Percentiles rank a stretch among this genome's conserved stretches.
phyloP scores from a whole-genome alignment of 2,113 vertebrate genomes.

The Delphinus delphis region DNA sequence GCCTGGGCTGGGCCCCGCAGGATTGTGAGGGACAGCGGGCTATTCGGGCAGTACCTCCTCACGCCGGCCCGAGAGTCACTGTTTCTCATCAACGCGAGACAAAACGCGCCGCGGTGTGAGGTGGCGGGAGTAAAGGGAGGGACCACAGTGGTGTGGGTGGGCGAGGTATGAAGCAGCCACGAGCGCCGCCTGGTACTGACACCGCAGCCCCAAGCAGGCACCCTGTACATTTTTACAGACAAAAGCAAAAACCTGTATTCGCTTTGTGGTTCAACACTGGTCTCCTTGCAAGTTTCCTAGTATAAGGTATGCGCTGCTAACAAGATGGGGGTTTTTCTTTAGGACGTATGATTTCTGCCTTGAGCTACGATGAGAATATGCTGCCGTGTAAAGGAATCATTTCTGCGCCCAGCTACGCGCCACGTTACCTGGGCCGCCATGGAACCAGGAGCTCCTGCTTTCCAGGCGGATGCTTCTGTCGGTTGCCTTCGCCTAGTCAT shows the following conservation, averaged over 20 bases:
- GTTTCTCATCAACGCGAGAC: conserved; percentile 92
- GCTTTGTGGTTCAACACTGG: conserved; percentile 86
- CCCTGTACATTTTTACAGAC: conserved; percentile 87
- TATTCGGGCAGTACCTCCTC: conserved; percentile 95
- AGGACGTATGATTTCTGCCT: conserved; percentile 78
- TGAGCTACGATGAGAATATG: conserved; percentile 57
- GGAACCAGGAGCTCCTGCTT: conserved; percentile 57
- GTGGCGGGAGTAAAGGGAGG: conserved; percentile 91
- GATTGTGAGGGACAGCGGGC: conserved; percentile 91
- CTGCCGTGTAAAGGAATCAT: conserved; percentile 54
- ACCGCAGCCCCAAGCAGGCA: conserved; percentile 77
- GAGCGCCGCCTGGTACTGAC: conserved; percentile 74
- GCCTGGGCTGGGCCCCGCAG: conserved; percentile 90
- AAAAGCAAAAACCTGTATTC: conserved; percentile 79
- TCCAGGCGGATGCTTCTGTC: conserved; percentile 51
- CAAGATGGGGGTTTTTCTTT: conserved; percentile 76
- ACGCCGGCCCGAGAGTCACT: conserved; percentile 91
- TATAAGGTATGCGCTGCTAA: conserved; percentile 80
- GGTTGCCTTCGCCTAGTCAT: conserved; percentile 51
- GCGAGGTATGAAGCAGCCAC: conserved; percentile 91
- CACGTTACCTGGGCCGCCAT: conserved; percentile 50
- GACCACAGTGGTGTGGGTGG: conserved; percentile 95
- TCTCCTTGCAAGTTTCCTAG: conserved; percentile 85
- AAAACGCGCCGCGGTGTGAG: conserved; percentile 92
- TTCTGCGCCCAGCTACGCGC: conserved; percentile 68